Evolutionary conservation across 2,888 invertebrate genomes (phyloP), one percentile per base, ranked within the genome.

Genomic region (Cerastoderma edule): DNA sequence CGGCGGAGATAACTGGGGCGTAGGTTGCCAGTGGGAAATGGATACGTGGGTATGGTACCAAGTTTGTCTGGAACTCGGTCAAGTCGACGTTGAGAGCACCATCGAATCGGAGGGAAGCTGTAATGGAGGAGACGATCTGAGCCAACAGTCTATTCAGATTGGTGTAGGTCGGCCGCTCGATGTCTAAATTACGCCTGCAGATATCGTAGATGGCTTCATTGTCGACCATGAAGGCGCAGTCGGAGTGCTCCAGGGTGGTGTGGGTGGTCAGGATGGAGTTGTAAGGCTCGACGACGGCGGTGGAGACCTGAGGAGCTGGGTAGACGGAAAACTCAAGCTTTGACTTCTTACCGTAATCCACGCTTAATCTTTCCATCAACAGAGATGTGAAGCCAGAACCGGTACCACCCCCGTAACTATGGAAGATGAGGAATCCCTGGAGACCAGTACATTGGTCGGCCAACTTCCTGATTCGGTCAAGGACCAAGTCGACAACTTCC

Each of bases 171-270:
- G 54, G 54, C 28, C 54, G 24, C 28, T 54, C 54, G 28, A 66
- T 66, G 33, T 66, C 66, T 30, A 66, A 6, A 30, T 66, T 66
- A 30, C 66, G 48, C 3, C 66, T 24, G 22, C 66, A 66, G 32
- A 66, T 66, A 50, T 66, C 66, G 50, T 48, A 66, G 66, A 66
- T 66, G 1, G 66, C 66, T 50, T 66, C 66, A 24, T 66, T 66
- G 50, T 66, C 66, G 2, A 66, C 66, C 66, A 66, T 67, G 22
- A 54, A 54, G 54, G 54, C 54, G 22, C 54, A 54, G 54, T 54
- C 54, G 22, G 54, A 54, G 54, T 54, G 54, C 54, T 54, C 54
- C 24, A 54, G 54, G 54, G 54, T 54, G 28, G 54, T 54, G 28
- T 54, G 54, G 28, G 54, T 54, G 27, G 54, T 54, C 4, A 54